Evolutionary conservation across 1,140 invertebrate genomes (phyloP), one percentile per base, ranked within the genome.

Genomic region (Drosophila subobscura): DNA sequence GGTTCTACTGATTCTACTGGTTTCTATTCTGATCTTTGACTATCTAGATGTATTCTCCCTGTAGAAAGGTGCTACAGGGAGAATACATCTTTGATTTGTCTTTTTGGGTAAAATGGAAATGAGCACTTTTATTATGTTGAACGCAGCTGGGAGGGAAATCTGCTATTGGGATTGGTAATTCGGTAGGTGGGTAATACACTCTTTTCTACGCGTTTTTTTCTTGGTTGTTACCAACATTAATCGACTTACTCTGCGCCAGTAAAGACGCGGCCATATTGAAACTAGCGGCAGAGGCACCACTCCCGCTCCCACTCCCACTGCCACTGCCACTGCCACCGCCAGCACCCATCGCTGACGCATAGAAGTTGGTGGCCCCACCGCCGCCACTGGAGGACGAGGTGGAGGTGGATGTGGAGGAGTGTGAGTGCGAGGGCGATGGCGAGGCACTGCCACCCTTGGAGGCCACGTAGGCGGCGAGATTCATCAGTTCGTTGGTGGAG

Each of bases 181-280:
- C 33, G 10, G 1, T 27, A 1, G 25, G 33, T 27, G 1, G 25
- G 33, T 23, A 37, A 22, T 0, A 40, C 5, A 37, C 51, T 37
- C 51, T 37, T 12, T 12, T 12, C 1, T 10, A 37, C 33, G 33
- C 33, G n/a, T 20, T 41, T 22, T 72, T 47, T 65, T 88, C 78
- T 88, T 86, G 81, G 74, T 90, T 91, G 86, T 89, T 91, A 92
- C 91, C 88, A 91, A 91, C 89, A 90, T 90, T 91, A 91, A 71
- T 79, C 65, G 80, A 95, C 95, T 95, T 94, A 96, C 95, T 95
- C 92, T 96, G 95, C 91, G 95, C 95, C 90, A 96, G 93, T 91
- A 96, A 93, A 81, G 95, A 94, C 77, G 95, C 94, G 84, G 95
- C 89, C 89, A 91, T 91, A 90, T 89, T 91, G 47, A 91, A 88